These are phyloP conservation scores for Neotoma lepida DNA, from an alignment of 2,113 vertebrate genomes.

Conservation along the genomic window DNA sequence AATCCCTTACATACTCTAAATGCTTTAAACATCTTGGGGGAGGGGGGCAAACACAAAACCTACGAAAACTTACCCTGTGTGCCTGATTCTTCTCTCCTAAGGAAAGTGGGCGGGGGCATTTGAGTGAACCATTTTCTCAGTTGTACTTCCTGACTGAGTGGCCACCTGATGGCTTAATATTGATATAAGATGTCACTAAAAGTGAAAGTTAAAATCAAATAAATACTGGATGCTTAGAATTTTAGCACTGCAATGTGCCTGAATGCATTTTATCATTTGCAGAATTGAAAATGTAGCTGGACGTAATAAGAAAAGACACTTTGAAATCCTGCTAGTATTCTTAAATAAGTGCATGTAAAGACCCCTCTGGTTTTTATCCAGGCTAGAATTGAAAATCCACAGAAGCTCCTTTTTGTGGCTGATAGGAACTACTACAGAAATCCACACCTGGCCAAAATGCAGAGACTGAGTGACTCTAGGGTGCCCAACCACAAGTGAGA, in stretches of 20 bases:
- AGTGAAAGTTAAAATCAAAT: conserved; percentile 37
- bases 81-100: background rate
- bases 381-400: background rate
- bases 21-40: background rate
- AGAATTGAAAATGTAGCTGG: conserved; percentile 35
- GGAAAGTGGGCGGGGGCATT: background rate
- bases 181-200: conserved; percentile 20
- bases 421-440: background rate
- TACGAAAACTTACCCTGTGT: background rate
- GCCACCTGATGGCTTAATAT: background rate
- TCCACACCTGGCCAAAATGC: background rate
- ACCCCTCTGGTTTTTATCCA: background rate
- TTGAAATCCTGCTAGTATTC: conserved; percentile 23
- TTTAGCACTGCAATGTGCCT: conserved; percentile 44
- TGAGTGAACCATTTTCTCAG: conserved; percentile 17
- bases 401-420: background rate
- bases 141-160: conserved; percentile 33
- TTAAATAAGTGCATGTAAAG: conserved; percentile 6
- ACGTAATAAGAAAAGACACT: background rate
- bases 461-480: background rate
- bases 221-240: conserved; percentile 29
- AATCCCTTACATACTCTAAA: conserved; percentile 43
- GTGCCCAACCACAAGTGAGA: background rate
- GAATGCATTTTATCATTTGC: conserved; percentile 22
- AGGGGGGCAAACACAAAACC: background rate